These are phyloP conservation scores for Diachrysia chrysitis DNA, from an alignment of 2,888 invertebrate species.

Conservation along the genomic window DNA sequence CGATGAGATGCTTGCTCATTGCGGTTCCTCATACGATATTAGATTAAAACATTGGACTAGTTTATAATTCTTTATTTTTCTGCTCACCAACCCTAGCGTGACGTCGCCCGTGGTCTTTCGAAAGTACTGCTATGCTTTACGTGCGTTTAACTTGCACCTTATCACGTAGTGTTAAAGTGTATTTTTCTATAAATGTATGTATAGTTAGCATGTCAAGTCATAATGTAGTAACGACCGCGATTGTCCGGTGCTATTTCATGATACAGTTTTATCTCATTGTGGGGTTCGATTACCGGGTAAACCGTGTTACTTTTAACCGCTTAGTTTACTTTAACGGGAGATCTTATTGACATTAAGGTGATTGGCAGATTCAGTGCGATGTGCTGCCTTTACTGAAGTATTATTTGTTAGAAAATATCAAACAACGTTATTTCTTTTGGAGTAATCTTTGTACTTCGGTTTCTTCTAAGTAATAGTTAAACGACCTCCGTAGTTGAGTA, in stretches of 20 bases:
- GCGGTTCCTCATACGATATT: neutral
- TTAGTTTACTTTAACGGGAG: slow-evolving; percentile 49
- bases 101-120: slow-evolving; percentile 66
- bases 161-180: slow-evolving; percentile 51
- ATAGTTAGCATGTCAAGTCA: slow-evolving; percentile 59
- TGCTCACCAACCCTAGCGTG: slow-evolving; percentile 53
- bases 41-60: slow-evolving; percentile 6
- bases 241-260: slow-evolving; percentile 73
- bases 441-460: too few relatives aligned
- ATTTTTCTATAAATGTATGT: slow-evolving; percentile 42
- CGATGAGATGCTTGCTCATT: neutral
- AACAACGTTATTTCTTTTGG: neutral
- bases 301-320: slow-evolving; percentile 59
- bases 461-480: too few relatives aligned
- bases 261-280: slow-evolving; percentile 67
- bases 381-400: neutral
- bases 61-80: slow-evolving; percentile 45
- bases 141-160: slow-evolving; percentile 45
- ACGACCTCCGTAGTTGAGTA: too few relatives aligned
- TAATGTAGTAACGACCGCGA: slow-evolving; percentile 72
- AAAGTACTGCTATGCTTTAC: slow-evolving; percentile 73
- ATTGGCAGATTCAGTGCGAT: slow-evolving; percentile 26
- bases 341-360: slow-evolving; percentile 34
- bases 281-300: slow-evolving; percentile 59
- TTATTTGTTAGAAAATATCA: neutral